A percentile compares a stretch with the other conserved stretches of the same genome.
Evolutionary conservation across 2,113 vertebrate genomes (phyloP).

Genomic region (Coturnix japonica): DNA sequence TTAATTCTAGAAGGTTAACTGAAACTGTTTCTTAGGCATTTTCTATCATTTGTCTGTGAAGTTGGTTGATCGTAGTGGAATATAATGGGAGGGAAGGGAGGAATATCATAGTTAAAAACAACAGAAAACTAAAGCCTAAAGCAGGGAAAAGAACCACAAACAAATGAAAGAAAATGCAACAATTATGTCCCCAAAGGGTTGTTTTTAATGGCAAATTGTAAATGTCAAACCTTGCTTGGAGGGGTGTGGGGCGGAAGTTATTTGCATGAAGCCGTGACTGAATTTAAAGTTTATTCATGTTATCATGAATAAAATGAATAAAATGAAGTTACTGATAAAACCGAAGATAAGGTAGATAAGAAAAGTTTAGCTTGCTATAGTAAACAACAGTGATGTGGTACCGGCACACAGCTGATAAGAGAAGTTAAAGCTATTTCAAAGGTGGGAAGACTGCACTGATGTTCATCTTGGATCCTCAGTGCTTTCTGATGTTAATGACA

Average conservation of each 20-base stretch:
- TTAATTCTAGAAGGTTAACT: not conserved
- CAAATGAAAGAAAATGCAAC: conserved; percentile 65
- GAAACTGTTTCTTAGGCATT: not conserved
- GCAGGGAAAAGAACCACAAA: not conserved
- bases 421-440: not conserved
- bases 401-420: conserved; percentile 2
- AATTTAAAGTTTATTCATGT: not conserved
- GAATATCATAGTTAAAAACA: not conserved
- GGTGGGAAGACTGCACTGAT: conserved; percentile 1
- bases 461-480: not conserved
- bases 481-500: conserved; percentile 34
- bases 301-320: not conserved
- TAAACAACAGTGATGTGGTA: conserved; percentile 9
- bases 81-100: not conserved
- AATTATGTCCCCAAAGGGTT: not conserved
- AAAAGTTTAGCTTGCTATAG: conserved; percentile 7
- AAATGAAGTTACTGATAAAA: conserved; percentile 5
- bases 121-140: not conserved
- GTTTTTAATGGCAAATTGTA: not conserved
- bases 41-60: conserved; percentile 61
- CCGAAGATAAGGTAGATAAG: not conserved
- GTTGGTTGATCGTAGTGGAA: not conserved
- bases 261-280: not conserved
- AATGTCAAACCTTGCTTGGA: not conserved
- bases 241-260: not conserved